A percentile compares a stretch with the other conserved stretches of the same genome.
phyloP scores from a whole-genome alignment of 2,888 invertebrate genomes.

The Nemapogon koenigi region DNA sequence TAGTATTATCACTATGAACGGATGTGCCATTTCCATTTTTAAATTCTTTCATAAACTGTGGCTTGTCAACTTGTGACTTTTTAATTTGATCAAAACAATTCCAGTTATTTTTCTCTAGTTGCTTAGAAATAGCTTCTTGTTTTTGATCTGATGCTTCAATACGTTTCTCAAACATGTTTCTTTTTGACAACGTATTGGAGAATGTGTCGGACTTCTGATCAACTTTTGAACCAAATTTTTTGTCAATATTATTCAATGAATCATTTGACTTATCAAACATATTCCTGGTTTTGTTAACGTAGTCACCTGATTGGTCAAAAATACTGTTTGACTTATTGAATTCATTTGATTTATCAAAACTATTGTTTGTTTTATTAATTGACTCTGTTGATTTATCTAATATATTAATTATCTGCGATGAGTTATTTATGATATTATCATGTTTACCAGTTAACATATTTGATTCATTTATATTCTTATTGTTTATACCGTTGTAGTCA shows the following conservation, averaged over 20 bases:
- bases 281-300: no score
- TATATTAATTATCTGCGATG: not conserved
- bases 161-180: slow-evolving; percentile 42
- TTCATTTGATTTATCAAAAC: no score
- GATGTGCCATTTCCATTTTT: slow-evolving; percentile 16
- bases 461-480: not conserved
- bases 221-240: slow-evolving; percentile 14
- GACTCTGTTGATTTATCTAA: not conserved
- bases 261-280: not conserved
- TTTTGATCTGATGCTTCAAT: slow-evolving; percentile 11
- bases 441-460: not conserved
- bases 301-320: no score
- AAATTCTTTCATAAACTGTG: slow-evolving; percentile 16
- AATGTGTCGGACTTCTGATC: slow-evolving; percentile 34
- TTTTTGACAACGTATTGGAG: slow-evolving; percentile 44
- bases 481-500: not conserved
- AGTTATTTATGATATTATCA: not conserved
- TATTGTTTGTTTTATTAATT: no score
- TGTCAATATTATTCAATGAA: not conserved
- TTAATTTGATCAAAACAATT: slow-evolving; percentile 22
- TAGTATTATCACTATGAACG: slow-evolving; percentile 21
- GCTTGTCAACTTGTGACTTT: slow-evolving; percentile 13
- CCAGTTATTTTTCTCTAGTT: slow-evolving; percentile 25
- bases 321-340: no score
- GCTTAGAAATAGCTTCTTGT: slow-evolving; percentile 22